Percentiles rank a stretch among this genome's conserved stretches.
Evolutionary conservation across 2,113 vertebrate genomes (phyloP).

Genomic region (Tenebrosternarchus preto): DNA sequence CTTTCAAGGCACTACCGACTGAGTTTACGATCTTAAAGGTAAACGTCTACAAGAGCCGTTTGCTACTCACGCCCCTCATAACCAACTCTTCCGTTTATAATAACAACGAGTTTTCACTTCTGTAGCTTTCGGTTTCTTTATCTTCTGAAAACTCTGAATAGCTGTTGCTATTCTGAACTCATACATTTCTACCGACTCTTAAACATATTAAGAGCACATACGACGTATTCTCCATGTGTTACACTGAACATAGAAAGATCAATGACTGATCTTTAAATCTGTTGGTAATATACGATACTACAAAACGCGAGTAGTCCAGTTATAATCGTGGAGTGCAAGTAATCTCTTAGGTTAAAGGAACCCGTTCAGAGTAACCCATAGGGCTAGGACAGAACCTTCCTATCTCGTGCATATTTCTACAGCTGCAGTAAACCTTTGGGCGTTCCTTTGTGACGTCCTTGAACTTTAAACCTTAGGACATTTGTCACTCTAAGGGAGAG

Average conservation of each 20-base stretch:
- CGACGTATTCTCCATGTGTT: too few relatives aligned
- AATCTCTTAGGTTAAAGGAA: neutral
- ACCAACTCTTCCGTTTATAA: too few relatives aligned
- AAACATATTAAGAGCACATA: too few relatives aligned
- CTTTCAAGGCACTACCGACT: neutral
- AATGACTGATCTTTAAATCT: too few relatives aligned
- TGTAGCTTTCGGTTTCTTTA: too few relatives aligned
- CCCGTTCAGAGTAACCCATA: neutral
- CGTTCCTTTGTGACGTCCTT: constrained; percentile 17
- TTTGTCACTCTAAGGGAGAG: constrained; percentile 7
- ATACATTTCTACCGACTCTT: too few relatives aligned
- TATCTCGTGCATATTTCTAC: constrained; percentile 32
- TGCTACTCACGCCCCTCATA: neutral
- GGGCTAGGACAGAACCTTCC: neutral
- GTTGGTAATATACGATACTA: neutral
- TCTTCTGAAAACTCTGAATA: too few relatives aligned
- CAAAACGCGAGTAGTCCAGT: neutral
- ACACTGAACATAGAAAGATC: too few relatives aligned
- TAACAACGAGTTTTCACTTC: too few relatives aligned
- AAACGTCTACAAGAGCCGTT: neutral
- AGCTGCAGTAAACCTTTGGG: constrained; percentile 40
- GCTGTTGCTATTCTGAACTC: too few relatives aligned
- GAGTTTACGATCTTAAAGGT: neutral
- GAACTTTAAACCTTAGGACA: constrained; percentile 41
- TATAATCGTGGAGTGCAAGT: neutral